Evolutionary conservation across 2,888 invertebrate species (phyloP), one percentile per base, ranked within the genome.

Genomic region (Drosophila leonis): DNA sequence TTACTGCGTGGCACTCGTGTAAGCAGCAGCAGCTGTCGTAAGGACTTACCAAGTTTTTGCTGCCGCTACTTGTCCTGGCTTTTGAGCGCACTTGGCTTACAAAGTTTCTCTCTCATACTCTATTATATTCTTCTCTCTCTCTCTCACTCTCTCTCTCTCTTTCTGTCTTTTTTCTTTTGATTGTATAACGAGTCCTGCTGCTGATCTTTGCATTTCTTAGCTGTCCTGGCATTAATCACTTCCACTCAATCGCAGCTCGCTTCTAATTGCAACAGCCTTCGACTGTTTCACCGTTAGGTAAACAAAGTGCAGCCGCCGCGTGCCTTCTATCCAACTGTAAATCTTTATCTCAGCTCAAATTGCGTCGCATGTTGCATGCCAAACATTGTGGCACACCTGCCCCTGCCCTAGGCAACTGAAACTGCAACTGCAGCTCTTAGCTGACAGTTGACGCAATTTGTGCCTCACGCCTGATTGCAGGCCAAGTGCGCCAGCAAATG

Each of bases 11-110:
- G 64, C 68, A 77, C 81, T 78, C 82, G 46, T 75, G 81, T 80
- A 80, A 72, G 84, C 77, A 81, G 66, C 72, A 61, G 84, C 84
- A 84, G 87, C 89, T 86, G 88, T 81, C 88, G 83, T 81, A 90
- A 85, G 83, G 83, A 86, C 88, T 90, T 87, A 88, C 67, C 73
- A 88, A 90, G 72, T 88, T 88, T 77, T 64, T 57, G 69, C 66
- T 65, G 55, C 80, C 62, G 76, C 85, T 85, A 83, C 87, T 85
- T 82, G 76, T 83, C 70, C 71, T 41, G 75, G 75, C 77, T 75
- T 80, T 82, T 74, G 77, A 72, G 75, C 55, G 71, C 71, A 62
- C 70, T 70, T 56, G 61, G 65, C 75, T 55, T 48, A 57, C 44
- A 76, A 73, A 72, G 48, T 78, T 73, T 51, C 39, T 63, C 57